Percentiles rank a stretch among this genome's conserved stretches.
phyloP scores from a whole-genome alignment of 2,888 invertebrate genomes.

The Synanthedon formicaeformis region DNA sequence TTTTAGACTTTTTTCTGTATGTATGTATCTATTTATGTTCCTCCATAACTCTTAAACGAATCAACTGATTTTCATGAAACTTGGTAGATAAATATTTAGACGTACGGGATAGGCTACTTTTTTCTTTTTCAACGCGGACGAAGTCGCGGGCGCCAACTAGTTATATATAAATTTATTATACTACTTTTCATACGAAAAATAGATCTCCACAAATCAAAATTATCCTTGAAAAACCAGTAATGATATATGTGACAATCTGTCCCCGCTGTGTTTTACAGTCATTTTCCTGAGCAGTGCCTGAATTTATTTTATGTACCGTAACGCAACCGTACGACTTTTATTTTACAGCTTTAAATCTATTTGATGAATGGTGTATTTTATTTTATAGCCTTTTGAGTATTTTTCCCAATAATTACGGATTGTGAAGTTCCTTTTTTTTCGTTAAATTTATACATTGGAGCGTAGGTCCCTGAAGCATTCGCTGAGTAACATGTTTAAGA shows the following conservation, averaged over 20 bases:
- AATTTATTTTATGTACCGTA: slow-evolving; percentile 20
- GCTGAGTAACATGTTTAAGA: background rate
- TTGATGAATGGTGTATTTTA: slow-evolving; percentile 18
- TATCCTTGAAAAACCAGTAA: background rate
- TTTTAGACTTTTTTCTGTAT: too few species aligned
- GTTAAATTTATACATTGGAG: slow-evolving; percentile 1
- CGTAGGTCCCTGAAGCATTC: slow-evolving; percentile 2
- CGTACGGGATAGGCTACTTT: too few species aligned
- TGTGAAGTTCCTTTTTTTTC: slow-evolving; percentile 2
- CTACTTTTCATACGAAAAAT: too few species aligned
- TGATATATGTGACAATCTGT: slow-evolving; percentile 10
- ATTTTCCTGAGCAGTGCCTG: slow-evolving; percentile 6
- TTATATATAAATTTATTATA: too few species aligned
- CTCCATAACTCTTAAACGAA: too few species aligned
- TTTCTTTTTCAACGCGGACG: too few species aligned
- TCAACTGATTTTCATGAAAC: too few species aligned
- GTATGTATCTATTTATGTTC: too few species aligned
- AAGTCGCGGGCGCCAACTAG: too few species aligned
- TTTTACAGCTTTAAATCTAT: slow-evolving; percentile 12
- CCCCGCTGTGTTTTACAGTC: background rate
- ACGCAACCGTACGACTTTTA: slow-evolving; percentile 8
- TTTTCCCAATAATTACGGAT: background rate
- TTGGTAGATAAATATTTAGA: too few species aligned
- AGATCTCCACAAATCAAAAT: too few species aligned
- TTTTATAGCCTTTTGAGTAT: slow-evolving; percentile 7